Evolutionary conservation across 2,113 vertebrate species (phyloP), one percentile per base, ranked within the genome.

Genomic region (Gnathonemus longibarbis): DNA sequence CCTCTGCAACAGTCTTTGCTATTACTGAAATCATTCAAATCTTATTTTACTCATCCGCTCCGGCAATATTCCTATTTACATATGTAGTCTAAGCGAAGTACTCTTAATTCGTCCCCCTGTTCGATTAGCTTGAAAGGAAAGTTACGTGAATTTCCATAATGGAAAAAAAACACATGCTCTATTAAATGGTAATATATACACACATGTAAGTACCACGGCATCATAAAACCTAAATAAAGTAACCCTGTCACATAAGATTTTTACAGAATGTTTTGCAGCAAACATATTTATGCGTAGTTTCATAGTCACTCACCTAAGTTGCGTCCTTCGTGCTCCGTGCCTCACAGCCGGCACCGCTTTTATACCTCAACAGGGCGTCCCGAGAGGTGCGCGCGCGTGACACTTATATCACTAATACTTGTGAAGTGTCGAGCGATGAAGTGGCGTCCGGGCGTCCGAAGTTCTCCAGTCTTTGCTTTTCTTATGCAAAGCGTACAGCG

Each of bases 281-380:
- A 56, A 56, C 19, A 21, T 24, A 19, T 19, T 56, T 56, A 24
- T 21, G 19, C 1, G 49, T 4, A 10, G 27, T 7, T 5, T 39
- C 8, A 1, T 1, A 3, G 52, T 31, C 90, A 91, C 95, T 95
- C 93, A 96, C 96, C 95, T 95, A 92, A 91, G 90, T 91, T 90
- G 93, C 85, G 88, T 94, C 77, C 90, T 94, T 88, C 66, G 93
- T 93, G 93, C 89, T 90, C 66, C 24, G 56, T 3, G 52, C 5
- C 0, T 48, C 11, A 8, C 46, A 49, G 46, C 91, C 80, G 46
- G 3, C 62, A 70, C 66, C 10, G 62, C 35, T 94, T 96, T 95
- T 96, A 96, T 96, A 94, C 83, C 27, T 89, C 90, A 90, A 84
- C 80, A 6, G 90, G 88, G 91, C 91, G 52, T 39, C 74, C 83